Percentiles rank a stretch among this genome's conserved stretches.
These are phyloP conservation scores for Hydractinia echinata DNA, from an alignment of 30 jellyfish, hydroid and myxozoan species.

Conservation along the genomic window DNA sequence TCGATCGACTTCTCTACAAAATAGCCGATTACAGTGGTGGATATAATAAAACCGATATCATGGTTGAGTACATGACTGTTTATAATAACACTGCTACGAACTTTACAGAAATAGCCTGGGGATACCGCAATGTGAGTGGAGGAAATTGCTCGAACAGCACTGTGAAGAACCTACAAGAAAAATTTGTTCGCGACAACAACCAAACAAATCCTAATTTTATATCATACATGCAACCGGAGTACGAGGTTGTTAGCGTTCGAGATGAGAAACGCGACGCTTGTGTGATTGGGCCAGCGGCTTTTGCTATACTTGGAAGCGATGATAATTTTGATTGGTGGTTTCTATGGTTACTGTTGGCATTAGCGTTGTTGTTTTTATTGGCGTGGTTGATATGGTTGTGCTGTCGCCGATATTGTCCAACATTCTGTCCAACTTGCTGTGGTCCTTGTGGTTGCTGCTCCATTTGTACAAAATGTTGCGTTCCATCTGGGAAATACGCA, in stretches of 20 bases:
- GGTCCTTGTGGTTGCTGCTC: constrained; percentile 49
- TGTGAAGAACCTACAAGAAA: constrained; percentile 28
- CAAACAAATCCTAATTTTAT: constrained; percentile 30
- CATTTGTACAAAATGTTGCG: constrained; percentile 46
- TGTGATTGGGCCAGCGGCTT: constrained; percentile 18
- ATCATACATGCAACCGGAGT: constrained; percentile 62
- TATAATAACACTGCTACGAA: constrained; percentile 20
- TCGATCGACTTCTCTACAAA: constrained; percentile 36
- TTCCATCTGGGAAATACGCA: constrained; percentile 68
- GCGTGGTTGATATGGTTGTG: constrained; percentile 87
- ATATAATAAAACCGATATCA: constrained; percentile 26
- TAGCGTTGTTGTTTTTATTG: constrained; percentile 64
- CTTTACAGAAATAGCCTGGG: constrained; percentile 60
- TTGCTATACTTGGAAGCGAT: constrained; percentile 15
- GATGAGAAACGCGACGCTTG: constrained; percentile 29
- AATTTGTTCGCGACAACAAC: constrained; percentile 18
- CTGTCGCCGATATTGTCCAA: constrained; percentile 80
- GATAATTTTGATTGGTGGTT: constrained; percentile 85
- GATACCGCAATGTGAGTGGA: constrained; percentile 44
- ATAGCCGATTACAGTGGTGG: constrained; percentile 43
- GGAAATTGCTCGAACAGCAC: constrained; percentile 60
- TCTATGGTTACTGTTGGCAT: constrained; percentile 49
- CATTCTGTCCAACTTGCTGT: constrained; percentile 47
- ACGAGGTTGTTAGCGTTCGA: constrained; percentile 31
- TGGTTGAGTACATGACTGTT: constrained; percentile 25